Evolutionary conservation across 2,113 vertebrate species (phyloP), one percentile per base, ranked within the genome.

Genomic region (Anolis sagrei): DNA sequence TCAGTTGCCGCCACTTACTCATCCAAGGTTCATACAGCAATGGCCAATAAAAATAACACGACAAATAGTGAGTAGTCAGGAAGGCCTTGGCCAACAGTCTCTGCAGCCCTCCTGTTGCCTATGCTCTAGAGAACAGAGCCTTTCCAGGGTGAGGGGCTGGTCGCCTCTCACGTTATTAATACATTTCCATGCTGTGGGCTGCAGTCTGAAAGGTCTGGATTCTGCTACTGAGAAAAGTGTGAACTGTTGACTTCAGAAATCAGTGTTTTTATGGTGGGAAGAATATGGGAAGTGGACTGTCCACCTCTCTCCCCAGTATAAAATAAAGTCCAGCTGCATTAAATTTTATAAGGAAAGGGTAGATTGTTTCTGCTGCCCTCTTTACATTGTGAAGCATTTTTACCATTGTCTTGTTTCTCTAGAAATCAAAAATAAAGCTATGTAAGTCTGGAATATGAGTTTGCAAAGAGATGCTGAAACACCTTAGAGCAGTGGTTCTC

Each of bases 11-110:
- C 58, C 79, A 27, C 36, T 54, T 39, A 19, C 85, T 44, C 66
- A 73, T 62, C 25, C 72, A 85, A 11, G 48, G 11, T 11, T 44
- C 82, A 58, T 81, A 72, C 7, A 44, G 2, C 8, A 54, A n/a
- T 48, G 44, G 54, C 72, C 76, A 66, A 48, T 81, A 82, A 81
- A 80, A 87, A 86, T 82, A 44, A 13, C 13, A 73, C 81, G 27
- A 18, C 44, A 74, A 89, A 58, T 72, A 16, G 75, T 25, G 76
- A 88, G 36, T 32, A 85, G 19, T 74, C 1, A 27, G 29, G 39
- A 27, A 81, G 25, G 1, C 2, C 18, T n/a, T 29, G 1, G 0
- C 25, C 23, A 39, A 51, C 16, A 21, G 23, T 69, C 23, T 51
- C 29, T 49, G 13, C 14, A 16, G 29, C 39, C n/a, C 66, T 19